A percentile compares a stretch with the other conserved stretches of the same genome.
phyloP scores from a whole-genome alignment of 2,888 invertebrate species.

The Sphecodes monilicornis region DNA sequence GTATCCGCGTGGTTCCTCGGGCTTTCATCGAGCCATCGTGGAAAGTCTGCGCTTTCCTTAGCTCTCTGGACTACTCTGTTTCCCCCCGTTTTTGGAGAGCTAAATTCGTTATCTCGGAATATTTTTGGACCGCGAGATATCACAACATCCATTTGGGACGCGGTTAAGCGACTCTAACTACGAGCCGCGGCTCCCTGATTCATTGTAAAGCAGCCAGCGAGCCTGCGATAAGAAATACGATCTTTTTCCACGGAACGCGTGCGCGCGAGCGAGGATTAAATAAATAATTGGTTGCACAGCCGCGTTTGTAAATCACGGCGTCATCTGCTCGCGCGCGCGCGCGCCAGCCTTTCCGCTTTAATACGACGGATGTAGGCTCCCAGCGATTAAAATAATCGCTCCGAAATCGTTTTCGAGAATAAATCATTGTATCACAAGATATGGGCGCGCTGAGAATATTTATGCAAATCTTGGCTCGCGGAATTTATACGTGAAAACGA shows the following conservation, averaged over 20 bases:
- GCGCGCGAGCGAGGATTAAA: constrained; percentile 41
- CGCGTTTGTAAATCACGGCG: constrained; percentile 27
- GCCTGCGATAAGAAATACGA: constrained; percentile 49
- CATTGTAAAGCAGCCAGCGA: constrained; percentile 55
- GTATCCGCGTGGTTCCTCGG: constrained; percentile 38
- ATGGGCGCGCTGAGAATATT: background rate
- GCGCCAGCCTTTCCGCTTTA: constrained; percentile 17
- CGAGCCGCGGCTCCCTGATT: constrained; percentile 41
- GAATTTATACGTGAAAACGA: background rate
- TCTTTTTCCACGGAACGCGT: constrained; percentile 25
- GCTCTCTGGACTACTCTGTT: background rate
- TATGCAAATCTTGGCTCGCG: background rate
- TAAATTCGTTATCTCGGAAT: constrained; percentile 70
- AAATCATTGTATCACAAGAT: background rate
- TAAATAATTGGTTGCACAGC: constrained; percentile 44
- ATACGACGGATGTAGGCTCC: constrained; percentile 3
- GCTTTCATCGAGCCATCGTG: constrained; percentile 29
- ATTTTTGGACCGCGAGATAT: constrained; percentile 67
- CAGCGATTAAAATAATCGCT: background rate
- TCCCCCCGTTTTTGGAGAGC: constrained; percentile 27
- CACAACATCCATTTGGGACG: constrained; percentile 64
- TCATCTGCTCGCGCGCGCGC: constrained; percentile 31
- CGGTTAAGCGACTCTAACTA: constrained; percentile 35
- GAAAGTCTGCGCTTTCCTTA: constrained; percentile 43
- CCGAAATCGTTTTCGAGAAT: background rate